Evolutionary conservation across 2,113 vertebrate genomes (phyloP), one percentile per base, ranked within the genome.

Genomic region (Benitochromis conjunctus): DNA sequence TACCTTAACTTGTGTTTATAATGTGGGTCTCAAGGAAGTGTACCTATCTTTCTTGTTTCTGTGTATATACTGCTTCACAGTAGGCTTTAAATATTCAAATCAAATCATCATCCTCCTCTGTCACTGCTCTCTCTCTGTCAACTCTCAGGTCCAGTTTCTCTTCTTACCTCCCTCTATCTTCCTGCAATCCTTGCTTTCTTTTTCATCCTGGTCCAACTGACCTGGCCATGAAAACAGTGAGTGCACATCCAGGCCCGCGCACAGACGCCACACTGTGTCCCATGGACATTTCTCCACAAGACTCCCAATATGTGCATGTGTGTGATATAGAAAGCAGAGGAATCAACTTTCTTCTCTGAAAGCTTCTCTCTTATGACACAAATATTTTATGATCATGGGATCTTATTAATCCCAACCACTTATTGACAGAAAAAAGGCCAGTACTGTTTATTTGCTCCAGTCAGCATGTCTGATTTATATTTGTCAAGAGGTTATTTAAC

Each of bases 131-230:
- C 14, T 26, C 77, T 71, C 80, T 79, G 60, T 79, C 54, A 76
- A 51, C 64, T 76, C 69, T 71, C 46, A 2, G 82, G 36, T 60
- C 51, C 31, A 46, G 46, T 66, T 60, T 81, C 80, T 56, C 38
- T 18, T 57, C 83, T 79, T 56, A 31, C 11, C 62, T 78, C 64
- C 26, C 69, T 80, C 43, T 16, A 57, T 55, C 21, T 56, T 10
- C 53, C 69, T 84, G 26, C 85, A 51, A 87, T 87, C 82, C 58
- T 11, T 55, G 76, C 26, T 16, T 60, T 80, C 69, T 62, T 62
- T 90, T 90, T 88, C 64, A 91, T 93, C 86, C 38, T 55, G 57
- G 24, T 89, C 91, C 91, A 91, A 79, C 84, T 60, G 64, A 71
- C 60, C 89, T 78, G 84, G 86, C 48, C 71, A 84, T 54, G 62